Base-by-base conservation (phyloP, 1,140 invertebrate genomes). In the Rhopalosiphum maidis region DNA sequence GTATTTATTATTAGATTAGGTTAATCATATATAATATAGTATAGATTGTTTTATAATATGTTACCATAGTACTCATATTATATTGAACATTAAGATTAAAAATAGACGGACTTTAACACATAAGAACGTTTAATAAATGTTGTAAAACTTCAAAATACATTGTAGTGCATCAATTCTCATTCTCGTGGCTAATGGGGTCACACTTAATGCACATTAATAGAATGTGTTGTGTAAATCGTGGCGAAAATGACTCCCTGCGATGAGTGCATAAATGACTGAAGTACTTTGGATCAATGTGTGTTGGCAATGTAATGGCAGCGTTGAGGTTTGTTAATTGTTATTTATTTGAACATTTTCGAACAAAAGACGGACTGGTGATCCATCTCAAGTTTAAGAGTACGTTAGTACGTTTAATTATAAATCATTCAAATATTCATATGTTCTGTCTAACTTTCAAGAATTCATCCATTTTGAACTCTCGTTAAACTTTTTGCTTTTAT, bases 381-480 rank as follows among this genome's bases (percentile, higher is more conserved):
- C 60, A n/a, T 77, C 30, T 77, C 30, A n/a, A n/a, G 15, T n/a
- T 77, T n/a, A n/a, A 77, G 60, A 35, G n/a, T 77, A 4, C 30
- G n/a, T n/a, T 35, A 77, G n/a, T 77, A 18, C 5, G n/a, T 77
- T 68, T 68, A 68, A 68, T 30, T 77, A n/a, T 15, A 77, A 77
- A n/a, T 18, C 60, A 77, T 77, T 77, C 60, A n/a, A 77, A 77
- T 77, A 77, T 77, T 77, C n/a, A n/a, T 77, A 77, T 77, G 30
- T n/a, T 77, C 5, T 77, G 60, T 77, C 60, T 15, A 77, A 77
- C 60, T 77, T 77, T 5, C 4, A 21, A 15, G 60, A n/a, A 5
- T 2, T n/a, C 30, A 77, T 5, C 60, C 15, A 77, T 77, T 15
- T n/a, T n/a, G 30, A 77, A n/a, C 30, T 68, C 60, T 0, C n/a